These are phyloP conservation scores for Xiphydria camelus DNA, from an alignment of 2,888 invertebrate genomes.

Conservation along the genomic window DNA sequence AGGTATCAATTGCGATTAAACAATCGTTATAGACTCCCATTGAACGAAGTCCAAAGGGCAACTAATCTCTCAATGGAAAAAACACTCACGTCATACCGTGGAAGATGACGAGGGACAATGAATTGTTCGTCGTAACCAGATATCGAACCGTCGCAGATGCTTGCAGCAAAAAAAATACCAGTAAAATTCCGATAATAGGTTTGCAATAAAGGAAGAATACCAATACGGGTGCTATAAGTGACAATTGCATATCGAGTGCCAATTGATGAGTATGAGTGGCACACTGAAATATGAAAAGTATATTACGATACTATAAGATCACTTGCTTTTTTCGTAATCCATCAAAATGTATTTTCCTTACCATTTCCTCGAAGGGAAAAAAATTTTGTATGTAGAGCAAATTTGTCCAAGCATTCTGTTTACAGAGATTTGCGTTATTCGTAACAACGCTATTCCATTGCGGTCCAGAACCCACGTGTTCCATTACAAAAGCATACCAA, in stretches of 20 bases:
- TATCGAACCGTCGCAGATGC: conserved; percentile 68
- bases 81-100: conserved; percentile 70
- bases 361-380: conserved; percentile 71
- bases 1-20: conserved; percentile 8
- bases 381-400: conserved; percentile 71
- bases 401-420: conserved; percentile 71
- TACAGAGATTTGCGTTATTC: conserved; percentile 68
- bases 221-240: conserved; percentile 67
- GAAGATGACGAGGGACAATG: conserved; percentile 68
- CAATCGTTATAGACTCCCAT: not conserved
- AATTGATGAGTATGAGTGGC: conserved; percentile 76
- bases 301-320: conserved; percentile 2
- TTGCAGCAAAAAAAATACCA: conserved; percentile 63
- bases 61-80: not conserved
- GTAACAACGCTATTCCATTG: conserved; percentile 69
- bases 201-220: conserved; percentile 67
- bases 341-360: conserved; percentile 47
- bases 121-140: conserved; percentile 64
- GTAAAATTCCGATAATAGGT: conserved; percentile 61
- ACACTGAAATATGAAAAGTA: no score
- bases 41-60: not conserved
- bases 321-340: not conserved
- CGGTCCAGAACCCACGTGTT: conserved; percentile 68
- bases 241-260: conserved; percentile 75
- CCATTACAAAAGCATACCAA: conserved; percentile 71